phyloP scores from a whole-genome alignment of 2,797 vertebrate species.

The Pseudochirops corinnae region DNA sequence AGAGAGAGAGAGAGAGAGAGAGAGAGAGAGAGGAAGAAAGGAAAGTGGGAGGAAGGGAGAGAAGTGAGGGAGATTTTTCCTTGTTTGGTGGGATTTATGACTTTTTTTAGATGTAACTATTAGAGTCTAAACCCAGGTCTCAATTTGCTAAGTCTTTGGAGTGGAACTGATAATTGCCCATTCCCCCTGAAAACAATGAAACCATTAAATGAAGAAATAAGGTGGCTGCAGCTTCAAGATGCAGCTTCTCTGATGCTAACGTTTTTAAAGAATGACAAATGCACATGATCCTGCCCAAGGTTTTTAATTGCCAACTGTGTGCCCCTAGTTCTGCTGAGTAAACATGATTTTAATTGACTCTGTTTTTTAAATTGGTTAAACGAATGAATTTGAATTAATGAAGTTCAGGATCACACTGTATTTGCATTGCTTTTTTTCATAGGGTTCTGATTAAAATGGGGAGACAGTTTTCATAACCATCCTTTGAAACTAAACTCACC shows the following conservation, averaged over 20 bases:
- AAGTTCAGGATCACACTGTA: not conserved
- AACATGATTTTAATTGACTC: not conserved
- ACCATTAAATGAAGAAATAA: not conserved
- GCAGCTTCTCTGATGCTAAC: constrained; percentile 28
- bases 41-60: not conserved
- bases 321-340: not conserved
- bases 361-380: constrained; percentile 13
- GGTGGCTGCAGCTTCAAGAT: constrained; percentile 31
- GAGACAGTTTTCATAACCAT: not conserved
- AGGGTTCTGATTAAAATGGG: not conserved
- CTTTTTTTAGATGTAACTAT: not conserved
- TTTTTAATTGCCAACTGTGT: not conserved
- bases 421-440: not conserved
- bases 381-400: not conserved
- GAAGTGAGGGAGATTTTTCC: not conserved
- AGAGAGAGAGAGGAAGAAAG: constrained; percentile 17
- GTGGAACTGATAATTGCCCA: not conserved
- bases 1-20: not conserved
- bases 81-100: constrained; percentile 21
- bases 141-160: not conserved
- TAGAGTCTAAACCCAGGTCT: constrained; percentile 13
- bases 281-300: not conserved
- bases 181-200: not conserved
- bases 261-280: constrained; percentile 18
- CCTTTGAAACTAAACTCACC: not conserved